These are phyloP conservation scores for Cephonodes hylas DNA, from an alignment of 2,888 invertebrate genomes.

Conservation along the genomic window DNA sequence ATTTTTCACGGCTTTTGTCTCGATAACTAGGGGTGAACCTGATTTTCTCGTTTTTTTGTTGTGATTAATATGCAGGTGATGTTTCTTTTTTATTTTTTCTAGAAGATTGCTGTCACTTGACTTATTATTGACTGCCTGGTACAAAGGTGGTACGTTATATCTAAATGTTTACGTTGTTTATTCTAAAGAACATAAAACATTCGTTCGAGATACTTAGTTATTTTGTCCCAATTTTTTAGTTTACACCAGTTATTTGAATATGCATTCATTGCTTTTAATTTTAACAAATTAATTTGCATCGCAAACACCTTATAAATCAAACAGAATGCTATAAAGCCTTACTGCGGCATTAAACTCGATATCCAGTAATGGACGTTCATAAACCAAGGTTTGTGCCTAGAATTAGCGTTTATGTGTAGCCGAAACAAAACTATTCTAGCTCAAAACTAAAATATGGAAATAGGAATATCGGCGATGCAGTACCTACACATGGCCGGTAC, in stretches of 20 bases:
- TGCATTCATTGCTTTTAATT: too few relatives aligned
- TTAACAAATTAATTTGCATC: too few relatives aligned
- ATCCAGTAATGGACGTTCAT: background rate
- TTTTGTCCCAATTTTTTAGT: too few relatives aligned
- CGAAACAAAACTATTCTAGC: background rate
- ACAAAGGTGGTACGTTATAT: too few relatives aligned
- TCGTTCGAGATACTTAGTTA: too few relatives aligned
- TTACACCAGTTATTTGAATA: too few relatives aligned
- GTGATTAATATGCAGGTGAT: background rate
- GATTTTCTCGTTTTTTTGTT: background rate
- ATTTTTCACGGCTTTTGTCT: conserved; percentile 5
- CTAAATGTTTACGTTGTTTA: too few relatives aligned
- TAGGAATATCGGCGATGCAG: conserved; percentile 13
- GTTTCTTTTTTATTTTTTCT: background rate
- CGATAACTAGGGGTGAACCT: background rate
- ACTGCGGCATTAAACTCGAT: too few relatives aligned
- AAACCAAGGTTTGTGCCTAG: background rate
- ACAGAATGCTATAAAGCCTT: too few relatives aligned
- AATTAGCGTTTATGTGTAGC: background rate
- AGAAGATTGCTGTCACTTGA: background rate
- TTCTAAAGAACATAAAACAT: too few relatives aligned
- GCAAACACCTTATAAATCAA: too few relatives aligned
- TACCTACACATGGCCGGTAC: conserved; percentile 42
- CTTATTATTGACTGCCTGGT: background rate
- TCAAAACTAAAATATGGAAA: background rate